These are phyloP conservation scores for Pogona vitticeps DNA, from an alignment of 2,113 vertebrate genomes.

Conservation along the genomic window DNA sequence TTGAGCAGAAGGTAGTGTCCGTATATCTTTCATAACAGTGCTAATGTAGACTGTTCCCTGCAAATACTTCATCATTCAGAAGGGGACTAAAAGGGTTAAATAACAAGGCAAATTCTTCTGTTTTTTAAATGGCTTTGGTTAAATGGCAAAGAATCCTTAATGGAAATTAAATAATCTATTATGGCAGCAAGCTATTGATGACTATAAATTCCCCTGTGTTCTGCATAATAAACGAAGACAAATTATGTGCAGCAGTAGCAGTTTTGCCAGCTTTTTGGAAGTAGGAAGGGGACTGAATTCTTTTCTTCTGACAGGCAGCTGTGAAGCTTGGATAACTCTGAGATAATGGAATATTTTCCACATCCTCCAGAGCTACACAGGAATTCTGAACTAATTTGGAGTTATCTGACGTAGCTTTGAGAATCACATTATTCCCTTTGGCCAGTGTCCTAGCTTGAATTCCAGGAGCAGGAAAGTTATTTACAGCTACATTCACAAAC, in stretches of 20 bases:
- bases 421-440: conserved; percentile 2
- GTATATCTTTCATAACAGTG: neutral
- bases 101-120: conserved; percentile 13
- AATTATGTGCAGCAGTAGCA: neutral
- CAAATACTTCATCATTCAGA: neutral
- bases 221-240: conserved; percentile 35
- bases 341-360: neutral
- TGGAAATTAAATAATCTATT: conserved; percentile 53
- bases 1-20: neutral
- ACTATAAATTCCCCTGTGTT: conserved; percentile 42
- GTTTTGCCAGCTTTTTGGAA: neutral
- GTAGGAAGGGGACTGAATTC: neutral
- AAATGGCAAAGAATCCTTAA: conserved; percentile 21
- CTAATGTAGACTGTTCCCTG: neutral
- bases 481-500: neutral
- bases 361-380: fast-evolving
- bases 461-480: neutral
- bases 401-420: neutral
- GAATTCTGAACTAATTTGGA: neutral
- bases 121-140: conserved; percentile 30
- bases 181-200: conserved; percentile 42
- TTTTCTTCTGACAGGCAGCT: conserved; percentile 17
- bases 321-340: neutral
- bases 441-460: neutral
- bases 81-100: neutral